phyloP scores from a whole-genome alignment of 2,113 vertebrate species.

The Melozone crissalis region DNA sequence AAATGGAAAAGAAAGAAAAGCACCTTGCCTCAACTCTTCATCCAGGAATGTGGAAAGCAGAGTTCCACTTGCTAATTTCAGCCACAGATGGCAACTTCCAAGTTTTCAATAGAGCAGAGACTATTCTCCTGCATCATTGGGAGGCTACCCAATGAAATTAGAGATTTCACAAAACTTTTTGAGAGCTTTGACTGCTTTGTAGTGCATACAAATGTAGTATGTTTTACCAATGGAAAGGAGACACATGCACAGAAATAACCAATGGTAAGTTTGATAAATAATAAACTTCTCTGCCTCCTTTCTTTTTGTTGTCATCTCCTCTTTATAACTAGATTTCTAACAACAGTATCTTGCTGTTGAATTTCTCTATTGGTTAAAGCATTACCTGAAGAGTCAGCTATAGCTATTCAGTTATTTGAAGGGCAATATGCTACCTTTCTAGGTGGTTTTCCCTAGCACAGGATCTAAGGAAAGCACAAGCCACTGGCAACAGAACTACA shows the following conservation, averaged over 20 bases:
- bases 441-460: not conserved
- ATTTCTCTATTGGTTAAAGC: not conserved
- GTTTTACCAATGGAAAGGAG: not conserved
- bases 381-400: not conserved
- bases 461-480: not conserved
- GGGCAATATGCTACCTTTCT: not conserved
- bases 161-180: not conserved
- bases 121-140: not conserved
- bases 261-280: not conserved
- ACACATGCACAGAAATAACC: not conserved
- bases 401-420: not conserved
- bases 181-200: not conserved
- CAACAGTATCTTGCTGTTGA: not conserved
- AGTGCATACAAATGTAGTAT: not conserved
- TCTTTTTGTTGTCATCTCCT: not conserved
- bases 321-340: not conserved
- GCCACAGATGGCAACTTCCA: not conserved
- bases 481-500: not conserved
- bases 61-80: not conserved
- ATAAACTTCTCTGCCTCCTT: not conserved
- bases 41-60: not conserved
- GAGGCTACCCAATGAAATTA: fast-evolving
- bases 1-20: not conserved
- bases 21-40: not conserved
- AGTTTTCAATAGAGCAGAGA: not conserved